Evolutionary conservation across 2,797 vertebrate genomes (phyloP), one percentile per base, ranked within the genome.

Genomic region (Sebastes taczanowskii): DNA sequence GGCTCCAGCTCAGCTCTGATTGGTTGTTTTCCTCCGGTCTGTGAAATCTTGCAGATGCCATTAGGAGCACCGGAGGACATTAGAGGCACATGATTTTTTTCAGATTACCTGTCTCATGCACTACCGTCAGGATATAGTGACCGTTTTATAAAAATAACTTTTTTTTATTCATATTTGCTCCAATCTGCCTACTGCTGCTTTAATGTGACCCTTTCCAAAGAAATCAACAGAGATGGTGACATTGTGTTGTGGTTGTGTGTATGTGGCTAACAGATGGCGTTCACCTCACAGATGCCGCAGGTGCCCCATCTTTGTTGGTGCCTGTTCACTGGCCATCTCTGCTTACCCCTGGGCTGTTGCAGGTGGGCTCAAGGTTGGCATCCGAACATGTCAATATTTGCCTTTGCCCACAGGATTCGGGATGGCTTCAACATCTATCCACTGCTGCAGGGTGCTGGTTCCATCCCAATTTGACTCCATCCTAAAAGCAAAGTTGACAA

Each of bases 331-430:
- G 38, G 61, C 71, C 81, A 77, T 84, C 70, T 85, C 64, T 3
- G 27, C 71, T 85, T 30, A 84, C 76, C 88, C 86, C 80, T 66
- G 74, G 83, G 87, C 74, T 72, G 70, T 27, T 89, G 72, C 83
- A 89, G 85, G 82, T 90, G 82, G 55, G 64, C 72, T 88, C 71
- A 61, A 22, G n/a, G 69, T 78, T 88, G 78, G 80, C 77, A 78
- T 79, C 65, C 11, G 27, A 59, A 42, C 55, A 29, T 77, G 83
- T 85, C 77, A 84, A 78, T 74, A 88, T 87, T 80, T 89, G 52
- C 60, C 78, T 79, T 79, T 69, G 62, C 72, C 82, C 67, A 42
- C 52, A 81, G 42, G 42, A 18, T 49, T 69, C 56, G 55, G 63
- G 65, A 77, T 61, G 64, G 25, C 58, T 82, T 66, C 70, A 75